Base-by-base conservation (phyloP, 2,888 invertebrate species). In the Scaptodrosophila latifasciaeformis region DNA sequence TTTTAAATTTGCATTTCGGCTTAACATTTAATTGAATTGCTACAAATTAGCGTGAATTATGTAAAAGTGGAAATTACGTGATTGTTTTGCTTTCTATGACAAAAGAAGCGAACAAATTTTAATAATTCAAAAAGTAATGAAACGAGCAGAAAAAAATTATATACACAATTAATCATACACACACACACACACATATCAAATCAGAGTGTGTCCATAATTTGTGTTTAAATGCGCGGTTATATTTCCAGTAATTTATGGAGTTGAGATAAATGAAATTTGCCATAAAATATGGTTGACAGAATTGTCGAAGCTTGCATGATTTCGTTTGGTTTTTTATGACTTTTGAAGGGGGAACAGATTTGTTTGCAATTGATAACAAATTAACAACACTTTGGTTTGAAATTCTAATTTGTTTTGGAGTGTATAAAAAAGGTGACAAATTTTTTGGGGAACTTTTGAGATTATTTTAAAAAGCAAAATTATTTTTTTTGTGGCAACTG, bases 161-260 rank as follows among this genome's bases (percentile, higher is more conserved):
- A 77, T 80, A 59, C 59, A 67, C 49, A 67, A 70, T 70, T 78
- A 78, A 70, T 78, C 17, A 37, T 17, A 17, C 13, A 15, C 13
- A 2, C 17, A 13, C 13, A 37, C 10, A 17, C 18, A 17, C 13
- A 37, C 37, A 40, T 18, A 19, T 10, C 19, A 37, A 37, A 15
- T 17, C 12, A n/a, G n/a, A n/a, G 12, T 12, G 2, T 4, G 31
- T 31, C n/a, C 31, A 10, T 31, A 31, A 31, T 31, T 31, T 31
- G 10, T 31, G 3, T 10, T n/a, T n/a, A n/a, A n/a, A n/a, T n/a
- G n/a, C n/a, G n/a, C n/a, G n/a, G n/a, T n/a, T n/a, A n/a, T n/a
- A n/a, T n/a, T n/a, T n/a, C n/a, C n/a, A n/a, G n/a, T 2, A 5
- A 31, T n/a, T 31, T 24, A 24, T 24, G 24, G 31, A n/a, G 31